Base-by-base conservation (phyloP, 2,113 vertebrate species). In the Grallaria varia region DNA sequence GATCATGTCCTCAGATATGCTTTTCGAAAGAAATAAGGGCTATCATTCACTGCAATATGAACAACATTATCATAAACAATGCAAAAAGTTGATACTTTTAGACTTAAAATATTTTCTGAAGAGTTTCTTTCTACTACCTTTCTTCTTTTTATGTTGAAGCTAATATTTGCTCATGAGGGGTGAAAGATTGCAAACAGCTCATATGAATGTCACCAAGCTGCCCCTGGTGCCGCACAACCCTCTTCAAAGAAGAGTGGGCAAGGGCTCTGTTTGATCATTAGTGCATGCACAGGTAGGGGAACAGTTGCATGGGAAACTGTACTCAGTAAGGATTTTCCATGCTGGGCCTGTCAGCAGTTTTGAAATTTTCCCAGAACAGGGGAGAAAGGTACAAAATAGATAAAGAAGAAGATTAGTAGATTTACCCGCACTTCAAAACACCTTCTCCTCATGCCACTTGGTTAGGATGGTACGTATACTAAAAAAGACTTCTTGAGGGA, bases 271-370 rank as follows among this genome's bases (percentile, higher is more conserved):
- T 82, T 94, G 91, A 95, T 87, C 90, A 63, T 58, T 82, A 72
- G 75, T 82, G 93, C 93, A 22, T 90, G 80, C 68, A 77, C 64
- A 89, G 92, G 92, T 96, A 94, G 87, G 50, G 87, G 91, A 94
- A 87, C 66, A 89, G 23, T 84, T 83, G 37, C 75, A 58, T 86
- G 88, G 64, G 78, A 95, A 95, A 69, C 52, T 47, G 22, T 35
- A 50, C 31, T 69, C 47, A 74, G 55, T 63, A 45, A 60, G 75
- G 21, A 56, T 84, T 97, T 95, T 93, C 87, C 89, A 93, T 91
- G 89, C 86, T 86, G 90, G 93, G 68, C 56, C 78, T 88, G 94
- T 96, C 95, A 97, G 95, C 94, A 94, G 14, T 83, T 94, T 80
- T 92, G 60, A 93, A 47, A 44, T 86, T 95, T 96, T 93, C 93